These are phyloP conservation scores for Willowsia nigromaculata DNA, from an alignment of 2,888 invertebrate genomes.

Conservation along the genomic window DNA sequence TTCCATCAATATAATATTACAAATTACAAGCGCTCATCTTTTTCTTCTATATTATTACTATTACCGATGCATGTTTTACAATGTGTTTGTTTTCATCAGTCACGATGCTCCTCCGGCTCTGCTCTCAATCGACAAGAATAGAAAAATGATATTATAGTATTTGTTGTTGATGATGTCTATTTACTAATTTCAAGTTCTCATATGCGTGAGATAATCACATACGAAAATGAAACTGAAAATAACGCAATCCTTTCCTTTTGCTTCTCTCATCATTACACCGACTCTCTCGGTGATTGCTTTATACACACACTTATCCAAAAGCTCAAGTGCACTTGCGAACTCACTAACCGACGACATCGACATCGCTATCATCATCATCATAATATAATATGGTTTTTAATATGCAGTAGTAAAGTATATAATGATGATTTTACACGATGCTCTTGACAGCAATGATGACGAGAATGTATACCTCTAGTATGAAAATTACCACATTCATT, in stretches of 20 bases:
- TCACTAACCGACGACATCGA: neutral
- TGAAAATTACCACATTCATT: slow-evolving; percentile 5
- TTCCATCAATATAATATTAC: neutral
- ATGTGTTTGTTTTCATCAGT: neutral
- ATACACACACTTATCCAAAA: neutral
- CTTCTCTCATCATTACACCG: neutral
- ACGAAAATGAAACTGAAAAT: slow-evolving; percentile 56
- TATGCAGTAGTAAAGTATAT: neutral
- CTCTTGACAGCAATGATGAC: slow-evolving; percentile 10
- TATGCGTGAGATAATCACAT: slow-evolving; percentile 62
- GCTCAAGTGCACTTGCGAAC: neutral
- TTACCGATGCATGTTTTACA: neutral
- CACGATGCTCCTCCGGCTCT: neutral
- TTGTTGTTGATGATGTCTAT: neutral
- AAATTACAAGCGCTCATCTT: neutral
- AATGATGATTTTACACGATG: no score
- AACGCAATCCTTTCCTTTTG: slow-evolving; percentile 49
- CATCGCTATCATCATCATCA: neutral
- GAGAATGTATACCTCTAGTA: neutral
- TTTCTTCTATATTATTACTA: neutral
- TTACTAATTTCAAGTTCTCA: slow-evolving; percentile 62
- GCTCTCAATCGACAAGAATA: neutral
- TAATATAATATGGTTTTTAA: neutral
- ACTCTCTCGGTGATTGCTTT: slow-evolving; percentile 15
- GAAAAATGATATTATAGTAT: neutral